phyloP scores from a whole-genome alignment of 2,113 vertebrate genomes.

The Indri indri region DNA sequence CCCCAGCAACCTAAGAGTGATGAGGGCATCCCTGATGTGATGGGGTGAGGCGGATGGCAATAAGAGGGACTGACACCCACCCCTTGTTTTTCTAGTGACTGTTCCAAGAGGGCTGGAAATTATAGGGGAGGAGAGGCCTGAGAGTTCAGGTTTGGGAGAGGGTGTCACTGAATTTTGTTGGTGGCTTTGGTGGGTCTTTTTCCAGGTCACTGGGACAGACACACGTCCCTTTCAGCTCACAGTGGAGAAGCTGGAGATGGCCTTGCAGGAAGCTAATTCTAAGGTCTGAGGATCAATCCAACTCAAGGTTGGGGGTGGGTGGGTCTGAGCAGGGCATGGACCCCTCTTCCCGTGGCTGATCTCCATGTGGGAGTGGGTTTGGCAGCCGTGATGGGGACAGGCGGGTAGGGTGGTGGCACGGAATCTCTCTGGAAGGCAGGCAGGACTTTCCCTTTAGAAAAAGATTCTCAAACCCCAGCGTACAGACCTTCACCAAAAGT shows the following conservation, averaged over 20 bases:
- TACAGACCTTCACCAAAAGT: background rate
- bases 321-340: background rate
- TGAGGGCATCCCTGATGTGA: background rate
- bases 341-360: background rate
- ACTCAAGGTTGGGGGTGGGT: background rate
- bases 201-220: constrained; percentile 86
- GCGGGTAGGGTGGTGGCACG: fast-evolving
- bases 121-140: background rate
- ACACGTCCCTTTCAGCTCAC: constrained; percentile 94
- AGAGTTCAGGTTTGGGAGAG: background rate
- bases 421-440: background rate
- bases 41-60: too few species aligned
- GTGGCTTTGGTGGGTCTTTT: constrained; percentile 15
- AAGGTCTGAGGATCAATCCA: constrained; percentile 76
- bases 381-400: fast-evolving
- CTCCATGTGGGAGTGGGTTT: background rate
- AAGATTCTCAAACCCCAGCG: background rate
- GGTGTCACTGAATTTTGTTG: background rate
- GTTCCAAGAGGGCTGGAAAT: background rate
- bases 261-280: constrained; percentile 86
- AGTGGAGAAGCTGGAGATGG: constrained; percentile 91
- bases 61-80: background rate
- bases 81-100: background rate
- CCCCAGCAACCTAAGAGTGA: background rate
- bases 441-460: background rate